These are phyloP conservation scores for Crambe crambe DNA, from an alignment of 37 sponge, comb jelly and placozoan species.

Conservation along the genomic window DNA sequence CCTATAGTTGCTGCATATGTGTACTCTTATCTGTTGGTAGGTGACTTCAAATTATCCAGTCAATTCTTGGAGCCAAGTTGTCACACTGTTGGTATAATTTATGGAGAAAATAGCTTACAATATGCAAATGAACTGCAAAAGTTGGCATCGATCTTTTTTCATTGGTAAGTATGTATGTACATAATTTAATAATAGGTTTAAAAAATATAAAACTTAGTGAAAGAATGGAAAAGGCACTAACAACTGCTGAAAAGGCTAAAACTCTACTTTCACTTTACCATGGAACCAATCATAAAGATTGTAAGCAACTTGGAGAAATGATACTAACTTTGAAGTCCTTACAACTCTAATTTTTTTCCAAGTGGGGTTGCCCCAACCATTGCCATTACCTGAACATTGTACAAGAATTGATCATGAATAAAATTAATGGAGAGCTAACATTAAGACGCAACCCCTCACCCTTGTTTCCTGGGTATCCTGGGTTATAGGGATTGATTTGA, in stretches of 20 bases:
- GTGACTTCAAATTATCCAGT: constrained; percentile 29
- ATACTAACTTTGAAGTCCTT: constrained; percentile 3
- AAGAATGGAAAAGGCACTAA: not conserved
- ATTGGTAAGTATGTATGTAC: constrained; percentile 29
- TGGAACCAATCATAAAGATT: not conserved
- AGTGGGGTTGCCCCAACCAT: too few relatives aligned
- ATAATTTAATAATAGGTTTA: not conserved
- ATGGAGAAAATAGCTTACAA: constrained; percentile 55
- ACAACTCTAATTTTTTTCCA: too few relatives aligned
- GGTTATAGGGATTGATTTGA: not conserved
- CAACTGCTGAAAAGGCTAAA: not conserved
- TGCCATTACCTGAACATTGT: too few relatives aligned
- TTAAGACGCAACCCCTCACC: too few relatives aligned
- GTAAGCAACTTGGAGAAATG: constrained; percentile 18
- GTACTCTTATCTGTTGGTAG: not conserved
- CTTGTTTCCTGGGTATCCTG: too few relatives aligned
- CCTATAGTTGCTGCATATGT: not conserved
- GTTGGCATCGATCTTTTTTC: constrained; percentile 57
- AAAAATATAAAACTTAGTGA: constrained; percentile 1
- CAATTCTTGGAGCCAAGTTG: constrained; percentile 33
- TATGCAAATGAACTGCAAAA: constrained; percentile 49
- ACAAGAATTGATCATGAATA: too few relatives aligned
- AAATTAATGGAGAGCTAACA: too few relatives aligned
- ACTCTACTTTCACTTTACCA: not conserved
- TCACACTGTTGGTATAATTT: constrained; percentile 38